Evolutionary conservation across 2,888 invertebrate genomes (phyloP), one percentile per base, ranked within the genome.

Genomic region (Lasioglossum malachurum): DNA sequence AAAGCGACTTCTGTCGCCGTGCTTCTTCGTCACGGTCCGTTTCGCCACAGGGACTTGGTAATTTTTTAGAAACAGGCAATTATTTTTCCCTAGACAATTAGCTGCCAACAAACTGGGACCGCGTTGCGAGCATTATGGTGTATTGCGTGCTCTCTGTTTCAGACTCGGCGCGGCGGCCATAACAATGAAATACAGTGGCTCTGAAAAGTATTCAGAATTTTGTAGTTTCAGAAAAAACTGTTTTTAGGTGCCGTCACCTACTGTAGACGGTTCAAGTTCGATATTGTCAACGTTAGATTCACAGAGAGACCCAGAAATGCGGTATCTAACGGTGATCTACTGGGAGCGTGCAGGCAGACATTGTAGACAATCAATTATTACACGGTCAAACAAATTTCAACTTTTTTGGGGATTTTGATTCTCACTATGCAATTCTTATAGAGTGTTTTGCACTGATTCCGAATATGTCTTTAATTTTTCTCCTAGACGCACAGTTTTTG

Each of bases 61-160:
- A 78, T 84, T 87, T 87, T 80, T 82, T 75, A 73, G 74, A 88
- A 77, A 38, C 75, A 38, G 80, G 16, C 81, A 81, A 90, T 89
- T 88, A 90, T 80, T 77, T 53, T 71, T 73, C 67, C 78, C 73
- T 78, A 46, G 79, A 75, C 75, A 69, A 89, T 89, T 85, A 88
- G 75, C 76, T 75, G 27, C 72, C 88, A 83, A 85, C 88, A 85
- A 81, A 72, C 76, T 81, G 85, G 72, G 80, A 80, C 87, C 67
- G 23, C 19, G 27, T 49, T 31, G 76, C 69, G 14, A 79, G 60
- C n/a, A 23, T 57, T 35, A 41, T 78, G 71, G 81, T 76, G 57
- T 35, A 44, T 16, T 31, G 35, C 23, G 31, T 35, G 67, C 23
- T 64, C 7, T 7, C n/a, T n/a, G n/a, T 57, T 57, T n/a, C 57